Percentiles rank a stretch among this genome's conserved stretches.
These are phyloP conservation scores for Xestoiulus laeticollis DNA, from an alignment of 2,888 invertebrate genomes.

Conservation along the genomic window DNA sequence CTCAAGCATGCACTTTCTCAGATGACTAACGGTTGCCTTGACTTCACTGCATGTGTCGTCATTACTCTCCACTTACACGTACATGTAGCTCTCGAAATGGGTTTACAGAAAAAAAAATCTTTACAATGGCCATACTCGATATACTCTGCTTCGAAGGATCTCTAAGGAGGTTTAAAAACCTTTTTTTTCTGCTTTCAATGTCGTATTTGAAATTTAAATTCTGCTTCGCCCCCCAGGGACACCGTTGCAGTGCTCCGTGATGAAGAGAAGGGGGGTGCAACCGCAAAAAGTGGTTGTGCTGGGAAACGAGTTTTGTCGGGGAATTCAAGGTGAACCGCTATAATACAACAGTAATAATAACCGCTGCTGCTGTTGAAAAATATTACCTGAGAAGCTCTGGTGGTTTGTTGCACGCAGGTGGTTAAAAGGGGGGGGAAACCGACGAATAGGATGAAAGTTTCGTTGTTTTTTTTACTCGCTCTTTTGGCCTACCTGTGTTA, in stretches of 20 bases:
- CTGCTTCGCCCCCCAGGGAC: neutral
- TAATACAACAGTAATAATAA: slow-evolving; percentile 22
- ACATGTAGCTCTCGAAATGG: neutral
- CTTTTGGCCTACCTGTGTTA: neutral
- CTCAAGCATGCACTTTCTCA: neutral
- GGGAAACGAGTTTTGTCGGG: slow-evolving; percentile 22
- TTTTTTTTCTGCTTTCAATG: neutral
- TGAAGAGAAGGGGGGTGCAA: neutral
- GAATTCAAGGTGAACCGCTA: slow-evolving; percentile 36
- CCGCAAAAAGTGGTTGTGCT: neutral
- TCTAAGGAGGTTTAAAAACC: neutral
- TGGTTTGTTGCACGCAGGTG: neutral
- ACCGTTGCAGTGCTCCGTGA: neutral
- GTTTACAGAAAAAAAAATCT: neutral
- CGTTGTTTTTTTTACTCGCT: neutral
- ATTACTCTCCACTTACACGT: neutral
- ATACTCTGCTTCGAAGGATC: neutral
- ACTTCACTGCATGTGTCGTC: neutral
- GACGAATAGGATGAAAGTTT: neutral
- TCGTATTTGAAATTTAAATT: neutral
- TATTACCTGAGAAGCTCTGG: neutral
- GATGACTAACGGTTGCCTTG: neutral
- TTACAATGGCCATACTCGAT: too few species aligned
- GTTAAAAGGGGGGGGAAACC: neutral
- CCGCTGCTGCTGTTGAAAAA: neutral